A percentile compares a stretch with the other conserved stretches of the same genome.
Evolutionary conservation across 2,888 invertebrate species (phyloP).

Genomic region (Drosophila anomelani): DNA sequence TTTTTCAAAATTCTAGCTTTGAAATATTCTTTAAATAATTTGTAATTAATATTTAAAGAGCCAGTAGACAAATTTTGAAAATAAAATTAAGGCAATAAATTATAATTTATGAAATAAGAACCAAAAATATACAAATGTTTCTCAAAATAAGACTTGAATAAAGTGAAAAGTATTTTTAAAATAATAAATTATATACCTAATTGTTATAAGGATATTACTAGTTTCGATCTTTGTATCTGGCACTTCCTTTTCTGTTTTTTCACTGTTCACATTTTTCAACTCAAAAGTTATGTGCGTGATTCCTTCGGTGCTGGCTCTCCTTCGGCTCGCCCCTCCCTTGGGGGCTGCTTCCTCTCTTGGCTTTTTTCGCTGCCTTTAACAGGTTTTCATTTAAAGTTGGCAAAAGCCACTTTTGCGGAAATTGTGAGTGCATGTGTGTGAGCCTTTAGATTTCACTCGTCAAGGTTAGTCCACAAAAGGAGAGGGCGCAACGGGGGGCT

Average conservation of each 20-base stretch:
- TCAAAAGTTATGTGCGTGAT: slow-evolving; percentile 71
- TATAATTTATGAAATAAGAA: too few species aligned
- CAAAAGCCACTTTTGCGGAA: slow-evolving; percentile 76
- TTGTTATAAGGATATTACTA: not conserved
- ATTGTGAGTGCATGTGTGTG: slow-evolving; percentile 58
- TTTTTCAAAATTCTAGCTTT: not conserved
- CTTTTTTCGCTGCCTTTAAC: slow-evolving; percentile 59
- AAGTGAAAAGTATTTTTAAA: too few species aligned
- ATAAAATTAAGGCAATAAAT: too few species aligned
- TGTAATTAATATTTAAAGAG: not conserved
- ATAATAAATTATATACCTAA: not conserved
- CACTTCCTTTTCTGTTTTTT: slow-evolving; percentile 17
- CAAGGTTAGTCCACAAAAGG: slow-evolving; percentile 65
- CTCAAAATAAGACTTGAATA: too few species aligned
- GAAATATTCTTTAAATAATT: not conserved
- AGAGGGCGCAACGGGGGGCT: slow-evolving; percentile 19
- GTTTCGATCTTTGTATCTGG: not conserved
- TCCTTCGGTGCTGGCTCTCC: slow-evolving; percentile 35
- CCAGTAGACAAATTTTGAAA: not conserved
- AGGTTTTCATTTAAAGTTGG: slow-evolving; percentile 78
- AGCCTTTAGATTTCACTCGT: slow-evolving; percentile 75
- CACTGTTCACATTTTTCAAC: slow-evolving; percentile 46
- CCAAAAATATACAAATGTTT: too few species aligned
- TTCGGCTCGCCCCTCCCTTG: not conserved
- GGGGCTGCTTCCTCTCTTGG: slow-evolving; percentile 22